Conservation (phyloP, 2,888 invertebrate species). For the Tipula lateralis region DNA sequence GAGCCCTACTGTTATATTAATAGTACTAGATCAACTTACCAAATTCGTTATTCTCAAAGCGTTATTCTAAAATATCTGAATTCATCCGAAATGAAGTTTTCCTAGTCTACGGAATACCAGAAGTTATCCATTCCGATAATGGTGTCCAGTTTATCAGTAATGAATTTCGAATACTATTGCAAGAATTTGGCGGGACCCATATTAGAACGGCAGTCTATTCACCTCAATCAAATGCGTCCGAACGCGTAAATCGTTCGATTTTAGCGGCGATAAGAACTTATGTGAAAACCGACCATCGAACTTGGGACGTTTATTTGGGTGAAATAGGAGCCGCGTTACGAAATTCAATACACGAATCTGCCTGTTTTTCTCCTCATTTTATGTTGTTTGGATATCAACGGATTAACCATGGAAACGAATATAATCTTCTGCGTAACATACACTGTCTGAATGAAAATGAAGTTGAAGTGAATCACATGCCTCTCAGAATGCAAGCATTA, state of each 20-base stretch:
- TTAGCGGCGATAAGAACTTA: not conserved
- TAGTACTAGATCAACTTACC: too few species aligned
- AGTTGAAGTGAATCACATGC: not conserved
- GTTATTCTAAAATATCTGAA: too few species aligned
- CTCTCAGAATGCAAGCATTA: not conserved
- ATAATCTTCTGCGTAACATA: not conserved
- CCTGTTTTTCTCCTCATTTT: not conserved
- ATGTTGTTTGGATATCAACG: not conserved
- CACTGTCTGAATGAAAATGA: not conserved
- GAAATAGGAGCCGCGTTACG: not conserved
- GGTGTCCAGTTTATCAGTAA: not conserved
- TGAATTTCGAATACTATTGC: not conserved
- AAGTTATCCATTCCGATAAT: not conserved
- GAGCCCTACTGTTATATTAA: too few species aligned
- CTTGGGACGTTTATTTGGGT: too few species aligned
- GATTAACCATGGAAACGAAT: not conserved
- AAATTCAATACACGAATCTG: not conserved
- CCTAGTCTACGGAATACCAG: not conserved
- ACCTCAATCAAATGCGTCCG: not conserved
- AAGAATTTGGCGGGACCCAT: not conserved
- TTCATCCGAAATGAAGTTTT: not conserved
- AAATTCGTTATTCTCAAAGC: too few species aligned
- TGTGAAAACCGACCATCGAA: not conserved
- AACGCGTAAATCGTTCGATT: not conserved
- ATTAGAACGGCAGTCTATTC: not conserved